These are phyloP conservation scores for Ramphastos sulfuratus DNA, from an alignment of 2,113 vertebrate species.

Conservation along the genomic window DNA sequence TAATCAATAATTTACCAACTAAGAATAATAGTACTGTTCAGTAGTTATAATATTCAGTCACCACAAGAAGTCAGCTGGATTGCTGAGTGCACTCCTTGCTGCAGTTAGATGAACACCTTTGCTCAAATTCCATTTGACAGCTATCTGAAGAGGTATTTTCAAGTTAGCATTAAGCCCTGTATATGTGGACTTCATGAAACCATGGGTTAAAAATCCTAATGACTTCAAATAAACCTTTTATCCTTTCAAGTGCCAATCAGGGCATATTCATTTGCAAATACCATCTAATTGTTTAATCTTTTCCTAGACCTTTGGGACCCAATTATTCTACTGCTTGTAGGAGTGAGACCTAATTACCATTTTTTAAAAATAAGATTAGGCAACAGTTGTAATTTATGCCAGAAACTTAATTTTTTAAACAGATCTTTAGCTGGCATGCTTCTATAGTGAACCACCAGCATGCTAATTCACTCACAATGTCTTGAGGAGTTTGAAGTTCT, in stretches of 20 bases:
- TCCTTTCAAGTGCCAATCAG: slow-evolving; percentile 51
- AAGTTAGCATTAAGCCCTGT: not conserved
- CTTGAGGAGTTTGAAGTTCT: not conserved
- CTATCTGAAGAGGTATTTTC: not conserved
- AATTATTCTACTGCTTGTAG: slow-evolving; percentile 41
- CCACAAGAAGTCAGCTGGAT: not conserved
- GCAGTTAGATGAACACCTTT: not conserved
- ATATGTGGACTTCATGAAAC: not conserved
- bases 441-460: not conserved
- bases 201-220: not conserved
- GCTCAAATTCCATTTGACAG: not conserved
- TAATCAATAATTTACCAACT: not conserved
- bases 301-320: slow-evolving; percentile 47
- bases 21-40: not conserved
- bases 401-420: slow-evolving; percentile 25
- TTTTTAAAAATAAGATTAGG: not conserved
- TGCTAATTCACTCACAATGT: not conserved
- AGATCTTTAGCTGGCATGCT: not conserved
- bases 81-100: not conserved
- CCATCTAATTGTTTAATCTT: slow-evolving; percentile 52
- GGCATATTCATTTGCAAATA: slow-evolving; percentile 31
- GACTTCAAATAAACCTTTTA: slow-evolving; percentile 52
- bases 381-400: not conserved
- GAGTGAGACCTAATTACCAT: slow-evolving; percentile 15
- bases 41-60: not conserved